Evolutionary conservation across 1,140 invertebrate species (phyloP).

Genomic region (Gonioctena quinquepunctata): DNA sequence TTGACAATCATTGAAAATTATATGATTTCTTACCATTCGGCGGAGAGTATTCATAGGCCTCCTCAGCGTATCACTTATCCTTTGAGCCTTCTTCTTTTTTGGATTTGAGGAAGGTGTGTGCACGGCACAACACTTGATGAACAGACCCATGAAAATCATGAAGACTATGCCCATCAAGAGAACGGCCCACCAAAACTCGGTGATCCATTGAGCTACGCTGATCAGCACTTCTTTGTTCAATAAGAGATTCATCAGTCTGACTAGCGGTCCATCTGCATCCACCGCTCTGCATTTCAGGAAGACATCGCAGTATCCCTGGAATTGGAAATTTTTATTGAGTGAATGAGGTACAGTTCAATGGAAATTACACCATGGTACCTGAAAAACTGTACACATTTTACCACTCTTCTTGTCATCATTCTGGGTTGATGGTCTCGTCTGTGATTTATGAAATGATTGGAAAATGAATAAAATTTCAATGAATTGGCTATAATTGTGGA

Average conservation of each 20-base stretch:
- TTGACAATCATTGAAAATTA: no score
- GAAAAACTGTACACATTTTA: no score
- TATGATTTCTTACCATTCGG: slow-evolving; percentile 79
- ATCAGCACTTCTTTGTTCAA: slow-evolving; percentile 90
- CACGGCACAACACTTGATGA: slow-evolving; percentile 99
- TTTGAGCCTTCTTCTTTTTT: slow-evolving; percentile 82
- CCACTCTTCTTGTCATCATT: no score
- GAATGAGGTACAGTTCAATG: no score
- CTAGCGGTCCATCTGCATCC: slow-evolving; percentile 96
- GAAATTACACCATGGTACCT: no score
- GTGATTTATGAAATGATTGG: no score
- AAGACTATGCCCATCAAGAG: slow-evolving; percentile 88
- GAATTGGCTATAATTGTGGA: no score
- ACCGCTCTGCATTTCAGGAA: slow-evolving; percentile 97
- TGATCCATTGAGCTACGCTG: slow-evolving; percentile 86
- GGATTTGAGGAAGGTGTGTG: slow-evolving; percentile 98
- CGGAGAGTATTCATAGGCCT: slow-evolving; percentile 87
- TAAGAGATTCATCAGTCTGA: slow-evolving; percentile 93
- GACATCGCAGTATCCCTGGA: slow-evolving; percentile 95
- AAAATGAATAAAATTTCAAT: no score
- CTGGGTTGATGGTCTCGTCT: no score
- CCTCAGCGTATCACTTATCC: slow-evolving; percentile 84
- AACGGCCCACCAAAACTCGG: slow-evolving; percentile 96
- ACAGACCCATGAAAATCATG: slow-evolving; percentile 95
- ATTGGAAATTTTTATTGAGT: no score